Percentiles rank a stretch among this genome's conserved stretches.
These are phyloP conservation scores for Echinometra lucunter DNA, from an alignment of 53 echinoderm and acorn worm genomes.

Conservation along the genomic window DNA sequence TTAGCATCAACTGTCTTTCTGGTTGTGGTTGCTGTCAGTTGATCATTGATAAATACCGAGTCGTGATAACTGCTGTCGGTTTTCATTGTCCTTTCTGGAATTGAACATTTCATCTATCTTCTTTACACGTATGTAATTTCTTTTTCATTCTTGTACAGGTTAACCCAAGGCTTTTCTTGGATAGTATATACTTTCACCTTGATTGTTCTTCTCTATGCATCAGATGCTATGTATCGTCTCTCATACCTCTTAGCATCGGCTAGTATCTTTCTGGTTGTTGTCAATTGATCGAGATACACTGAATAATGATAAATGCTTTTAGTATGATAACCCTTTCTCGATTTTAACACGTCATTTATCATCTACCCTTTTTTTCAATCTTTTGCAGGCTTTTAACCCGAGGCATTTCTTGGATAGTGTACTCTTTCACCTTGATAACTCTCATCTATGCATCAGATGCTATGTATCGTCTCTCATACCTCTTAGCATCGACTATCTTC, in stretches of 20 bases:
- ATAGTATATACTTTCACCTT: slow-evolving; percentile 63
- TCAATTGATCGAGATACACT: slow-evolving; percentile 57
- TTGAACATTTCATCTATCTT: not conserved
- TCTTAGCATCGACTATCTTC: slow-evolving; percentile 65
- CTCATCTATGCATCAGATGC: slow-evolving; percentile 69
- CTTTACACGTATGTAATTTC: not conserved
- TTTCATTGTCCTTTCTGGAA: no score
- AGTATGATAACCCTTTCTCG: not conserved
- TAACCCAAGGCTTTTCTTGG: slow-evolving; percentile 63
- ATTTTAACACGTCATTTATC: not conserved
- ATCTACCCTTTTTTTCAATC: not conserved
- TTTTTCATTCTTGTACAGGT: not conserved
- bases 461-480: slow-evolving; percentile 73
- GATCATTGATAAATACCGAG: no score
- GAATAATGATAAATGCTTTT: not conserved
- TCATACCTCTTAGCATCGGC: slow-evolving; percentile 71
- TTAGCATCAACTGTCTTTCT: no score
- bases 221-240: slow-evolving; percentile 71
- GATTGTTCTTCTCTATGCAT: slow-evolving; percentile 60
- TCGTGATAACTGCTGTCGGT: no score
- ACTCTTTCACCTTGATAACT: slow-evolving; percentile 57
- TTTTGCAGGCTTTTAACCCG: slow-evolving; percentile 56
- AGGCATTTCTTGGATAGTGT: slow-evolving; percentile 62
- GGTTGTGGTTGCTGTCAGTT: no score
- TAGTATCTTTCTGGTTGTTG: slow-evolving; percentile 54